Evolutionary conservation across 2,113 vertebrate species (phyloP).

Genomic region (Percina caprodes): DNA sequence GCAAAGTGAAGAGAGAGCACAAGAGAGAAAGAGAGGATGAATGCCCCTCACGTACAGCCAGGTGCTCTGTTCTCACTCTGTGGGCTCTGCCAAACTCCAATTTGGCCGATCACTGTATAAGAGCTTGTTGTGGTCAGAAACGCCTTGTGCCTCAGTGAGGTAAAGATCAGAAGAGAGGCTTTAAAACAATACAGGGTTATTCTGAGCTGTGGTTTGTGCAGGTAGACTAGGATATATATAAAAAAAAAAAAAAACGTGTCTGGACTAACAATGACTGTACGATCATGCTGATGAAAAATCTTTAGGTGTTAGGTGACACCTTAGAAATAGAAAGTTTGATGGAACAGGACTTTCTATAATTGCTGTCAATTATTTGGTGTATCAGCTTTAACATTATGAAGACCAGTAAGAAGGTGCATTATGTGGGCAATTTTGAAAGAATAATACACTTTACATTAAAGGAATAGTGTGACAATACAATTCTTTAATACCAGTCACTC

Average conservation of each 20-base stretch:
- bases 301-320: conserved; percentile 1
- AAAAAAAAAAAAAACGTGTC: conserved; percentile 4
- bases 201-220: conserved; percentile 3
- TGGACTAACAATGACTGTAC: neutral
- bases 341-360: neutral
- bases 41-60: conserved; percentile 30
- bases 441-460: neutral
- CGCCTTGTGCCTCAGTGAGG: neutral
- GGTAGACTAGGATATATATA: neutral
- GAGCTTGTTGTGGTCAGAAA: conserved; percentile 44
- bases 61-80: conserved; percentile 26
- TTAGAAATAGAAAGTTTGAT: neutral
- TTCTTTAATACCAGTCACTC: no score
- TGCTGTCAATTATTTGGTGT: neutral
- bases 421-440: neutral
- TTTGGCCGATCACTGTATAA: conserved; percentile 2
- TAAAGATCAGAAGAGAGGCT: conserved; percentile 38
- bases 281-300: neutral
- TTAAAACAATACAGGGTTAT: conserved; percentile 16
- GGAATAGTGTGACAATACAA: neutral
- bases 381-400: neutral
- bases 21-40: conserved; percentile 20
- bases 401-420: neutral
- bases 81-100: conserved; percentile 14
- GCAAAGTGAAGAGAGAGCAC: conserved; percentile 15